Evolutionary conservation across 2,888 invertebrate species (phyloP).

Genomic region (Hoplodrina blanda): DNA sequence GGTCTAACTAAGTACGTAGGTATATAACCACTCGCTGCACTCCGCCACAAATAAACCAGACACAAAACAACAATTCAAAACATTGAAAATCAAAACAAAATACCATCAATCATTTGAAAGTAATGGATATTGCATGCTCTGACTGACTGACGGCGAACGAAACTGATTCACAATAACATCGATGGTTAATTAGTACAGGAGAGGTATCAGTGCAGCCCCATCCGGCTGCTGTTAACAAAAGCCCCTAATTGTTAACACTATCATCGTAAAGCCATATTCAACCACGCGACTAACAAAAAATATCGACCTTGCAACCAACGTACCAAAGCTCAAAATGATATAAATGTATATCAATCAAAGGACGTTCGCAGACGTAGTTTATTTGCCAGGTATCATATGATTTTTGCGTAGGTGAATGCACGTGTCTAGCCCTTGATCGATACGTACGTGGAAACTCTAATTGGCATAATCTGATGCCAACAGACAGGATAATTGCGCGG

Average conservation of each 20-base stretch:
- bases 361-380: not conserved
- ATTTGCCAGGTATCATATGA: constrained; percentile 37
- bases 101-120: constrained; percentile 14
- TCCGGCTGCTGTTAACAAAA: constrained; percentile 30
- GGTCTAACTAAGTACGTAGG: not conserved
- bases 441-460: constrained; percentile 35
- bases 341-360: not conserved
- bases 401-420: constrained; percentile 25
- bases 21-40: not conserved
- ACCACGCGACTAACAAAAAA: not conserved
- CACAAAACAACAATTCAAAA: not conserved
- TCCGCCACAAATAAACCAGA: not conserved
- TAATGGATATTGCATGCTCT: constrained; percentile 39
- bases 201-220: constrained; percentile 33
- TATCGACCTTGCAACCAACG: not conserved
- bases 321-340: not conserved
- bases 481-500: constrained; percentile 33
- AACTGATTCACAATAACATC: constrained; percentile 16
- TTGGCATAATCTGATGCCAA: constrained; percentile 52
- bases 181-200: constrained; percentile 39
- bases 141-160: constrained; percentile 2
- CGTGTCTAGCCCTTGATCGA: constrained; percentile 18
- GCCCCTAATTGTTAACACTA: constrained; percentile 20
- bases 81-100: constrained; percentile 4
- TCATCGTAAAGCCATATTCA: constrained; percentile 5